Conservation (phyloP, 2,888 invertebrate species). For the Pachycephus smyrnensis region DNA sequence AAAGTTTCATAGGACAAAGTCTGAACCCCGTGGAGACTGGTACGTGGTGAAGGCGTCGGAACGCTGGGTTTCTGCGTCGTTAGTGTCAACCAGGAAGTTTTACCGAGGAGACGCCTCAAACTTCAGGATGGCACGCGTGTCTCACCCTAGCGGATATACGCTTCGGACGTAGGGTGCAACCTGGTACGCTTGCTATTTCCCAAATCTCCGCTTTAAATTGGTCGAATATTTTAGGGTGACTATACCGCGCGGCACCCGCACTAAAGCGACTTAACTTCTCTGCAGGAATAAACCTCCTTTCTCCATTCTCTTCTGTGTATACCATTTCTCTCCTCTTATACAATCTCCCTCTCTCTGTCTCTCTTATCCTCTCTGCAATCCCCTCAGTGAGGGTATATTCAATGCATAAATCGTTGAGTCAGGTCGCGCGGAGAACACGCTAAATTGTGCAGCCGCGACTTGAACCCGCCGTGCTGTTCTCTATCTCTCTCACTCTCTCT, state of each 20-base stretch:
- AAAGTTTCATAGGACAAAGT: neutral
- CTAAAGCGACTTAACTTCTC: neutral
- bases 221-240: neutral
- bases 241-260: neutral
- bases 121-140: neutral
- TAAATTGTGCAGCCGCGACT: constrained; percentile 25
- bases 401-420: constrained; percentile 16
- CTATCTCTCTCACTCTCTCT: neutral
- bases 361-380: neutral
- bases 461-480: neutral
- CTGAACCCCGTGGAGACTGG: neutral
- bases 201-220: constrained; percentile 15
- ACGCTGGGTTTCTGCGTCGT: neutral
- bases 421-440: constrained; percentile 11
- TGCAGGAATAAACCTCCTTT: neutral
- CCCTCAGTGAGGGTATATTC: constrained; percentile 6
- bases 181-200: neutral
- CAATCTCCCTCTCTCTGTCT: neutral
- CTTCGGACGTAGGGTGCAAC: neutral
- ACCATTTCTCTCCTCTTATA: neutral
- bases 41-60: neutral
- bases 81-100: neutral
- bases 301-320: neutral
- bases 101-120: neutral
- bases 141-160: neutral